These are phyloP conservation scores for Maniola jurtina DNA, from an alignment of 1,140 invertebrate species.

Conservation along the genomic window DNA sequence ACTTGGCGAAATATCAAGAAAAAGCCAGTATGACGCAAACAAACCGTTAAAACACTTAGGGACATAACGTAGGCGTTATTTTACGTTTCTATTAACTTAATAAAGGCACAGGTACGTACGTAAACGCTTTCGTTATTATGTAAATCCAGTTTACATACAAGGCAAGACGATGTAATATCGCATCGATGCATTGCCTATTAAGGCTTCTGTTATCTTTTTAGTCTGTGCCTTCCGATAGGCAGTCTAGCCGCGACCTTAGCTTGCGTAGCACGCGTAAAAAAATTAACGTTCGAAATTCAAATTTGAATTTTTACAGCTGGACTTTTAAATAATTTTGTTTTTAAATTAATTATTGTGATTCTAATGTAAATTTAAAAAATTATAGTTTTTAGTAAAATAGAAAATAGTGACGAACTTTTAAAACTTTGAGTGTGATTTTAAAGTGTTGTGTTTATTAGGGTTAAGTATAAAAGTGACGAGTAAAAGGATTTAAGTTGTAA, in stretches of 20 bases:
- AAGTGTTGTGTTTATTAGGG: neutral
- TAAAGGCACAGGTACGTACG: slow-evolving; percentile 15
- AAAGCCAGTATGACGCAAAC: neutral
- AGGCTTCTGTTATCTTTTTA: slow-evolving; percentile 36
- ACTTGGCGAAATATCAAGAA: neutral
- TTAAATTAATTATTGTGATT: neutral
- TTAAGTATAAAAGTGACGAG: neutral
- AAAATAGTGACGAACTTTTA: neutral
- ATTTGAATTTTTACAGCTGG: neutral
- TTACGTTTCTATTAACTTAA: slow-evolving; percentile 15
- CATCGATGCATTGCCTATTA: slow-evolving; percentile 32
- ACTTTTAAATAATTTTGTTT: neutral
- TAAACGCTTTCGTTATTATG: slow-evolving; percentile 37
- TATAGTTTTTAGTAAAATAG: neutral
- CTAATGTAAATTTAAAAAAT: neutral
- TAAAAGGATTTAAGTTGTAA: neutral
- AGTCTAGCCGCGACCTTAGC: slow-evolving; percentile 45
- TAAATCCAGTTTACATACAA: slow-evolving; percentile 38
- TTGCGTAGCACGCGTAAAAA: slow-evolving; percentile 37
- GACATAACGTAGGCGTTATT: slow-evolving; percentile 3
- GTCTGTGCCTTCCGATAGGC: slow-evolving; percentile 29
- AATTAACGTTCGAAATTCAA: slow-evolving; percentile 15
- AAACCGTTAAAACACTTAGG: neutral
- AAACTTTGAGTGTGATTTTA: neutral
- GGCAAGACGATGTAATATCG: slow-evolving; percentile 35